Base-by-base conservation (phyloP, 2,888 invertebrate genomes). In the Drosophila demipolita region DNA sequence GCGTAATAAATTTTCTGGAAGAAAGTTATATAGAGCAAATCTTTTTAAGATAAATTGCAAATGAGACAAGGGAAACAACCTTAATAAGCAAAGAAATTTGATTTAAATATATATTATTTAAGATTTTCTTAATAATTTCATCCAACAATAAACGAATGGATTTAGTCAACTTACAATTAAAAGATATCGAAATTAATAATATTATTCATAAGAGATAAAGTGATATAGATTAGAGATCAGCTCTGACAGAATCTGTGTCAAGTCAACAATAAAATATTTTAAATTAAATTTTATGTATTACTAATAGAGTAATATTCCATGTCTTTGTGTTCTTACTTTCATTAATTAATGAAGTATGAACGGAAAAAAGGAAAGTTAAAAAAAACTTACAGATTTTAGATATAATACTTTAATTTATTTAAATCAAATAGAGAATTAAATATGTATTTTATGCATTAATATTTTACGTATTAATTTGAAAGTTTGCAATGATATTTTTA, bases 1-100 rank as follows among this genome's bases (percentile, higher is more conserved):
- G 61, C 40, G 50, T 74, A 48, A 45, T 20, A 0, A 32, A 11
- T 17, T 15, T 29, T 35, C 53, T 45, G 42, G 35, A 42, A 67
- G n/a, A 40, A 55, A 23, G 5, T 23, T 7, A 23, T 4, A 4
- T 23, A 45, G 17, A 9, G 0, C 1, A 17, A 49, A 26, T 1
- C 15, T 49, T 49, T 26, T 2, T 26, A 5, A 26, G 2, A 49
- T 4, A 5, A 8, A 48, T 23, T 2, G 4, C 15, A 26, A 9
- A 7, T 3, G 4, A 15, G 20, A 26, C 49, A 26, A 17, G 8
- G 15, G 15, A 15, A 42, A 6, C 42, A 5, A 11, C n/a, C 5
- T 15, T 48, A 48, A 26, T 23, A 23, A 23, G 45, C 23, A 23
- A 23, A 15, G 1, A 23, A 12, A 3, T 23, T 45, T 3, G 3